phyloP scores from a whole-genome alignment of 92 coral and sea anemone genomes.

The Meandrina meandrites region DNA sequence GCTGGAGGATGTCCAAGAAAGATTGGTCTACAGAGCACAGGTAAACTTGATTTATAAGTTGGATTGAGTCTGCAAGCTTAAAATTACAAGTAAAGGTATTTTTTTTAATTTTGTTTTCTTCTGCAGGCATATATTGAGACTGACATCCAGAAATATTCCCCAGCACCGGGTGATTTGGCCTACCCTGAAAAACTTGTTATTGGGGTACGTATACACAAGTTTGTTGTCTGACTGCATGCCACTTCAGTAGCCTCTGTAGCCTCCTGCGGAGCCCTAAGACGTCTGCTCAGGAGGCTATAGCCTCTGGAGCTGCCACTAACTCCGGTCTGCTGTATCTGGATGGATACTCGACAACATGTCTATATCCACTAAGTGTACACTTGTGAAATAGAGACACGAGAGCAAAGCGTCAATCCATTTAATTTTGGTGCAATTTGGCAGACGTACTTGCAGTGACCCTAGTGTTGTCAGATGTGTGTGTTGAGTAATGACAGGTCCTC shows the following conservation, averaged over 20 bases:
- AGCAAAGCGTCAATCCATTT: too few species aligned
- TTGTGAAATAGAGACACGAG: too few species aligned
- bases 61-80: not conserved
- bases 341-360: too few species aligned
- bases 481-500: too few species aligned
- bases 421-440: too few species aligned
- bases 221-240: not conserved
- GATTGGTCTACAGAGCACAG: constrained; percentile 97
- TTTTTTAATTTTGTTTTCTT: not conserved
- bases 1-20: constrained; percentile 97
- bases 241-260: not conserved
- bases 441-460: too few species aligned
- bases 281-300: too few species aligned
- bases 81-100: not conserved
- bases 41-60: constrained; percentile 34
- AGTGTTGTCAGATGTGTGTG: too few species aligned
- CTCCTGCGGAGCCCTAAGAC: too few species aligned
- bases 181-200: constrained; percentile 94
- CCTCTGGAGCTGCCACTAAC: not conserved
- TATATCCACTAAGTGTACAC: too few species aligned
- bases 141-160: constrained; percentile 91
- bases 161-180: constrained; percentile 96
- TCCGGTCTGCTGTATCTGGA: not conserved
- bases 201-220: constrained; percentile 66
- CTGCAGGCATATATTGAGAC: constrained; percentile 90